Evolutionary conservation across 2,888 invertebrate species (phyloP).

Genomic region (Amphiduros pacificus): DNA sequence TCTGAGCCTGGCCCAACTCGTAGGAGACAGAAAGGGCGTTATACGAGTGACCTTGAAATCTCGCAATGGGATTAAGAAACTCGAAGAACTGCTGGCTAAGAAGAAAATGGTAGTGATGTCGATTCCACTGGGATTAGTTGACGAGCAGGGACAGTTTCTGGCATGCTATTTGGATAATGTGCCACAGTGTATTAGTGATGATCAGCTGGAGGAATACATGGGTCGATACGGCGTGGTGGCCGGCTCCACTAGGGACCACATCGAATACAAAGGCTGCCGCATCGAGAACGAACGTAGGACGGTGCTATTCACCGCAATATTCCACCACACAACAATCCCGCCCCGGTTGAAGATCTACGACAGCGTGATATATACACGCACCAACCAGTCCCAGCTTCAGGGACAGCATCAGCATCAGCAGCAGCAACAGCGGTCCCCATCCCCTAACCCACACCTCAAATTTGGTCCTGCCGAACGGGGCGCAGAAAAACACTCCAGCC

Average conservation of each 20-base stretch:
- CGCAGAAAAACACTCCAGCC: no score
- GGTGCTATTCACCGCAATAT: constrained; percentile 3
- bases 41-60: constrained; percentile 15
- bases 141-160: constrained; percentile 14
- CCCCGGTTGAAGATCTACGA: constrained; percentile 1
- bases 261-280: constrained; percentile 1
- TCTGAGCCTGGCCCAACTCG: constrained; percentile 10
- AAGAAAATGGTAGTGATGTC: constrained; percentile 6
- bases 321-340: not conserved
- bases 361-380: no score
- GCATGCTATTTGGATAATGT: constrained; percentile 12
- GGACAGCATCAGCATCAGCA: no score
- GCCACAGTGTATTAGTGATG: constrained; percentile 11
- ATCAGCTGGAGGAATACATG: constrained; percentile 16
- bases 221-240: constrained; percentile 9
- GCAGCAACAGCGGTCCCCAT: no score
- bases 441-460: no score
- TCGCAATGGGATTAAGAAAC: constrained; percentile 2
- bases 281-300: constrained; percentile 10
- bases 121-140: constrained; percentile 9
- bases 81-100: constrained; percentile 9
- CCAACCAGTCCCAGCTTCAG: no score
- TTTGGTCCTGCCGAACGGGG: no score
- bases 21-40: constrained; percentile 16
- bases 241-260: constrained; percentile 1